phyloP scores from a whole-genome alignment of 2,888 invertebrate genomes.

The Sarcophaga variegata region DNA sequence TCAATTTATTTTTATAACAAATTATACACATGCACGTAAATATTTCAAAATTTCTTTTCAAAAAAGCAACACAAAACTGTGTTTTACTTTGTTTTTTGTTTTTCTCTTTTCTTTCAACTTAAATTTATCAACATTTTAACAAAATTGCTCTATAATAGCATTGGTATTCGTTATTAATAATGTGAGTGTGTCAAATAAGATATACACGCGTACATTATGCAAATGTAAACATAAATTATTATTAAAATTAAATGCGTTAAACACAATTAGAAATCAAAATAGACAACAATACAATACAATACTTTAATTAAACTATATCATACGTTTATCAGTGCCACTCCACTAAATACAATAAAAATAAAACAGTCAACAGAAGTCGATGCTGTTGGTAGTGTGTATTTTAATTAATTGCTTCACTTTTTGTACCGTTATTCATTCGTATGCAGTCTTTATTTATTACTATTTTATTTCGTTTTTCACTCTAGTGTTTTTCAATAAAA shows the following conservation, averaged over 20 bases:
- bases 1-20: slow-evolving; percentile 2
- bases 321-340: not conserved
- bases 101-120: not conserved
- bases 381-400: not conserved
- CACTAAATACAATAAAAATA: not conserved
- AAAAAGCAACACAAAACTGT: not conserved
- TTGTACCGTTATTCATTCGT: slow-evolving; percentile 16
- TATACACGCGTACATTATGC: slow-evolving; percentile 7
- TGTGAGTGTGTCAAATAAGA: not conserved
- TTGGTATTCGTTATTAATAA: not conserved
- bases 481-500: not conserved
- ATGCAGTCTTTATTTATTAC: slow-evolving; percentile 12
- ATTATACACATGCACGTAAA: not conserved
- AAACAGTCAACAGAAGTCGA: not conserved
- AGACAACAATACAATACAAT: not conserved
- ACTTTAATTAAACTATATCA: not conserved
- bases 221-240: slow-evolving; percentile 18
- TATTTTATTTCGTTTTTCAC: not conserved
- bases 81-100: not conserved
- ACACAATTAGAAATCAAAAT: slow-evolving; percentile 3
- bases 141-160: not conserved
- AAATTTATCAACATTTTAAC: not conserved
- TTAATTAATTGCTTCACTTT: not conserved
- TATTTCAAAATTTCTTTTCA: not conserved
- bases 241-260: slow-evolving; percentile 16